Evolutionary conservation across 2,797 vertebrate species (phyloP).

Genomic region (Propithecus perrieri): DNA sequence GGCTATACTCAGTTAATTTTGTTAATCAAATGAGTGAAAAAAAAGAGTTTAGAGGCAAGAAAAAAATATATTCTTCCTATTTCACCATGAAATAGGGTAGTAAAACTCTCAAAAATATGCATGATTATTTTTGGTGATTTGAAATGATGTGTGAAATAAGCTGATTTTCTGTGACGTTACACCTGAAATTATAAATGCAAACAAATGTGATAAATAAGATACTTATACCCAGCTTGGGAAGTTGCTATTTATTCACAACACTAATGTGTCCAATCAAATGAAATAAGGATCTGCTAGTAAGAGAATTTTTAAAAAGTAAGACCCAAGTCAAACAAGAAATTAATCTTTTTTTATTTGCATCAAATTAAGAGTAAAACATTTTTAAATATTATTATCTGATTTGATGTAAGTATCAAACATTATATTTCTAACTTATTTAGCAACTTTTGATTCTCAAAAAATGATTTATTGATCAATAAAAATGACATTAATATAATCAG

Average conservation of each 20-base stretch:
- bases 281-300: background rate
- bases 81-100: constrained; percentile 1
- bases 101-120: constrained; percentile 25
- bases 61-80: constrained; percentile 18
- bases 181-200: constrained; percentile 39
- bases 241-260: constrained; percentile 26
- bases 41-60: constrained; percentile 11
- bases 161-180: constrained; percentile 54
- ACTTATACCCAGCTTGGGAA: constrained; percentile 13
- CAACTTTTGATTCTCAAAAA: background rate
- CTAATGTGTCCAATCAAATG: background rate
- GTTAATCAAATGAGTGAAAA: constrained; percentile 17
- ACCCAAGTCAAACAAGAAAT: constrained; percentile 5
- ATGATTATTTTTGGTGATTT: constrained; percentile 64
- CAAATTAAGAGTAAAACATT: background rate
- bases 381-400: background rate
- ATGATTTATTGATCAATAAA: background rate
- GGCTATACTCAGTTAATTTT: constrained; percentile 36
- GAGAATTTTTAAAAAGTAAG: background rate
- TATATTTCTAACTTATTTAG: background rate
- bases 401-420: background rate
- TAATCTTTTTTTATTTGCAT: background rate
- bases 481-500: background rate
- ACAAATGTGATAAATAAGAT: constrained; percentile 46
- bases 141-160: constrained; percentile 75